Base-by-base conservation (phyloP, 2,888 invertebrate genomes). In the Cerastoderma edule region DNA sequence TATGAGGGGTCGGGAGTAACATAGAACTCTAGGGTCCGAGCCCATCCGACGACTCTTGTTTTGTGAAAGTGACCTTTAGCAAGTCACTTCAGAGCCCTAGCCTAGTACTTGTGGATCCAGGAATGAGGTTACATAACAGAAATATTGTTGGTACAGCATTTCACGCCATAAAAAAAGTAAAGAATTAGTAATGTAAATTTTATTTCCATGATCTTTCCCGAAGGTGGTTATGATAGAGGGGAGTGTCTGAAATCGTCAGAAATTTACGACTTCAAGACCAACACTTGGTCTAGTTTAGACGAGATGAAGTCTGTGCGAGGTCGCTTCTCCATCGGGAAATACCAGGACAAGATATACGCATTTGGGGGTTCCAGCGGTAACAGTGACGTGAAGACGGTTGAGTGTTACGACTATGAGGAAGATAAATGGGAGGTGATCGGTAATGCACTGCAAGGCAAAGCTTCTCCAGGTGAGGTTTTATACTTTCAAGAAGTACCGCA, bases 291-390 rank as follows among this genome's bases (percentile, higher is more conserved):
- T 53, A 91, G 94, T 30, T 93, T 96, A 88, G 94, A 95, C 0
- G 94, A 94, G 80, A 96, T 97, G 96, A 94, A 94, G 70, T 94
- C 95, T 80, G 78, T 75, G 27, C 94, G 97, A 75, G 97, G 97
- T 0, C 94, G 97, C 33, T 96, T 97, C 93, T 95, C 96, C 87
- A 95, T 96, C 46, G 95, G 96, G 22, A 95, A 95, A 48, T 93
- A 96, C 16, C 94, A 94, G 60, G 95, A 94, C 83, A 94, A 94
- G 81, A 94, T 97, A n/a, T 96, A 95, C 93, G 91, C 91, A 64
- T 97, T 96, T 70, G 97, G 97, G n/a, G 94, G 94, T 46, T 96
- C 96, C 87, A 96, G 97, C 93, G 97, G 97, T 0, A 95, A 95
- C 80, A 95, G 95, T 16, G 97, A 97, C 92, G 94, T 97, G 85